Percentiles rank a stretch among this genome's conserved stretches.
Evolutionary conservation across 2,797 vertebrate genomes (phyloP).

Genomic region (Remorina albescens): DNA sequence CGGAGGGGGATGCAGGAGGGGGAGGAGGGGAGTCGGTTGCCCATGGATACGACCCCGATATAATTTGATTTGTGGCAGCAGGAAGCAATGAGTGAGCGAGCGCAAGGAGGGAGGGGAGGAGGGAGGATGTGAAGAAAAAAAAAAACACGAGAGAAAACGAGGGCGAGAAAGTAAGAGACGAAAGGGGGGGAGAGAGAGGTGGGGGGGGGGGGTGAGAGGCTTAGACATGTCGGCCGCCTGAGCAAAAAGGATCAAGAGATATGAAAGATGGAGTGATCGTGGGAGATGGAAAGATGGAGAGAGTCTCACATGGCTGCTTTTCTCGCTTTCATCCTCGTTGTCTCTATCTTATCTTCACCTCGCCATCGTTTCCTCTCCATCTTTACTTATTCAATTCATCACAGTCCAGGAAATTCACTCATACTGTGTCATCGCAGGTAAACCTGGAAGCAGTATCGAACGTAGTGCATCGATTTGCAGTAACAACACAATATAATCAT

Average conservation of each 20-base stretch:
- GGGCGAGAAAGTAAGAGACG: constrained; percentile 54
- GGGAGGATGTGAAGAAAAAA: constrained; percentile 52
- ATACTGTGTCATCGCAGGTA: constrained; percentile 22
- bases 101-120: constrained; percentile 16
- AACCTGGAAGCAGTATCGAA: background rate
- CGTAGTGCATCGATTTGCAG: background rate
- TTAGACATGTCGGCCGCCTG: constrained; percentile 38
- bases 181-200: constrained; percentile 29
- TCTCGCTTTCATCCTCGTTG: constrained; percentile 43
- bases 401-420: constrained; percentile 17
- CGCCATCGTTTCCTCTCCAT: constrained; percentile 40
- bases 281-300: constrained; percentile 47
- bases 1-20: constrained; percentile 41
- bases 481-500: background rate
- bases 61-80: constrained; percentile 86
- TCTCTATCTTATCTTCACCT: constrained; percentile 54
- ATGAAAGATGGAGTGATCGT: constrained; percentile 45
- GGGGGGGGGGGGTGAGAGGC: constrained; percentile 49
- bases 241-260: constrained; percentile 37
- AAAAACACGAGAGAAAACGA: constrained; percentile 39
- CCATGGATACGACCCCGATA: constrained; percentile 86
- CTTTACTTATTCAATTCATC: constrained; percentile 56
- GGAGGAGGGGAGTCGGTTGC: constrained; percentile 76
- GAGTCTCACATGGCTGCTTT: constrained; percentile 60
- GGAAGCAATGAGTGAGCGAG: constrained; percentile 79